phyloP scores from a whole-genome alignment of 2,888 invertebrate species.

The Beris chalybata region DNA sequence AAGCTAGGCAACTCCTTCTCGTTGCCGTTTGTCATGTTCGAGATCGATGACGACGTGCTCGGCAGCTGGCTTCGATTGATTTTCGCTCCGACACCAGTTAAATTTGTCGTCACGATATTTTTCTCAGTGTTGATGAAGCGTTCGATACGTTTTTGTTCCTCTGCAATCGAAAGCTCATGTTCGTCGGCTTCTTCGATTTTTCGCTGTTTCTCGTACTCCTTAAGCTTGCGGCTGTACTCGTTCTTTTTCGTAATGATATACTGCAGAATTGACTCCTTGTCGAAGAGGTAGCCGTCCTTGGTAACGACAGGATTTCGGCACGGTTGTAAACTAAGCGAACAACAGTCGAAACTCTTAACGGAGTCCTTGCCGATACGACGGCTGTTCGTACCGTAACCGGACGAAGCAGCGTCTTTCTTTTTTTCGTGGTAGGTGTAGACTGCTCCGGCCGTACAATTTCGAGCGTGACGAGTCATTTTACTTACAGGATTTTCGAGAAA shows the following conservation, averaged over 20 bases:
- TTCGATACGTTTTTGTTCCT: slow-evolving; percentile 72
- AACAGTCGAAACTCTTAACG: slow-evolving; percentile 92
- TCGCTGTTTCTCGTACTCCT: slow-evolving; percentile 88
- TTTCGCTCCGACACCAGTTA: slow-evolving; percentile 28
- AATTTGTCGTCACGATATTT: slow-evolving; percentile 63
- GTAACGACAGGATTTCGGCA: slow-evolving; percentile 91
- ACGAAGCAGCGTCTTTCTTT: slow-evolving; percentile 90
- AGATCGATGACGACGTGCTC: slow-evolving; percentile 62
- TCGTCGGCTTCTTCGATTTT: slow-evolving; percentile 73
- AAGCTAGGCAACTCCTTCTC: slow-evolving; percentile 89
- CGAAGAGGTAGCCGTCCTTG: slow-evolving; percentile 90
- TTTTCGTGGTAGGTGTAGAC: slow-evolving; percentile 98
- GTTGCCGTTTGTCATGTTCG: slow-evolving; percentile 77
- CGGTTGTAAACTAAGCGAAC: slow-evolving; percentile 94
- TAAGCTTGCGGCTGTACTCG: slow-evolving; percentile 84
- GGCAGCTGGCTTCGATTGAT: slow-evolving; percentile 33
- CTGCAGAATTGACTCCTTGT: slow-evolving; percentile 94
- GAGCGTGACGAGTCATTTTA: slow-evolving; percentile 90
- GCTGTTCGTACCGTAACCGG: slow-evolving; percentile 88
- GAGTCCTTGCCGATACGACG: slow-evolving; percentile 78
- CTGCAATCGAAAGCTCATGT: slow-evolving; percentile 70
- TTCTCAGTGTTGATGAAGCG: slow-evolving; percentile 83
- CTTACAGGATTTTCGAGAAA: no score
- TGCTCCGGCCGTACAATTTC: slow-evolving; percentile 97
- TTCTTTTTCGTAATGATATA: slow-evolving; percentile 94